Evolutionary conservation across 1,140 invertebrate genomes (phyloP).

Genomic region (Drosophila repletoides): DNA sequence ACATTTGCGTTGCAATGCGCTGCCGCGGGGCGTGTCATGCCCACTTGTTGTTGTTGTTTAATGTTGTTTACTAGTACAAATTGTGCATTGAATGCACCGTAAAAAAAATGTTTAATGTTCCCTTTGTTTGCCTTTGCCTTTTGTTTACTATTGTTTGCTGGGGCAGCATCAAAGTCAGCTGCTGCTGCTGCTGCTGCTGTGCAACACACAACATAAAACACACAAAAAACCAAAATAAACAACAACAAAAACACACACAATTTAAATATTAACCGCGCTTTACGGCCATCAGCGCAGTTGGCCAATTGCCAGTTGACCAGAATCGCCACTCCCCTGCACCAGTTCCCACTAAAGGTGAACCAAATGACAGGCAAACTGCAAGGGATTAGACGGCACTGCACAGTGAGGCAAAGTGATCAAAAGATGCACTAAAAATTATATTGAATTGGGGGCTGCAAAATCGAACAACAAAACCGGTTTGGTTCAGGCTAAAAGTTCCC

Average conservation of each 20-base stretch:
- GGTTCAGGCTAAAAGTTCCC: too few relatives aligned
- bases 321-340: slow-evolving; percentile 53
- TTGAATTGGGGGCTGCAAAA: too few relatives aligned
- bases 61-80: slow-evolving; percentile 10
- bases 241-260: too few relatives aligned
- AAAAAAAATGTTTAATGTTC: slow-evolving; percentile 26
- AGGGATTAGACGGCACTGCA: not conserved
- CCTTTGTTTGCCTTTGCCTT: slow-evolving; percentile 35
- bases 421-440: too few relatives aligned
- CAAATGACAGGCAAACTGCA: slow-evolving; percentile 46
- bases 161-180: not conserved
- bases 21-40: slow-evolving; percentile 48
- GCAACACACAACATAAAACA: too few relatives aligned
- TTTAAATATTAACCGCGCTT: slow-evolving; percentile 48
- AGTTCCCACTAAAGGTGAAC: slow-evolving; percentile 57
- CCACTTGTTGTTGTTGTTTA: slow-evolving; percentile 22
- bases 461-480: too few relatives aligned
- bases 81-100: slow-evolving; percentile 41
- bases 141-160: slow-evolving; percentile 40
- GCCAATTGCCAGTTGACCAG: slow-evolving; percentile 58
- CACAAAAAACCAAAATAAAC: not conserved
- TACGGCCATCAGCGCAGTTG: slow-evolving; percentile 13
- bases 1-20: slow-evolving; percentile 55
- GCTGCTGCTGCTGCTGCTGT: slow-evolving; percentile 21
- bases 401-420: not conserved